Evolutionary conservation across 2,888 invertebrate species (phyloP), one percentile per base, ranked within the genome.

Genomic region (Bembecia ichneumoniformis): DNA sequence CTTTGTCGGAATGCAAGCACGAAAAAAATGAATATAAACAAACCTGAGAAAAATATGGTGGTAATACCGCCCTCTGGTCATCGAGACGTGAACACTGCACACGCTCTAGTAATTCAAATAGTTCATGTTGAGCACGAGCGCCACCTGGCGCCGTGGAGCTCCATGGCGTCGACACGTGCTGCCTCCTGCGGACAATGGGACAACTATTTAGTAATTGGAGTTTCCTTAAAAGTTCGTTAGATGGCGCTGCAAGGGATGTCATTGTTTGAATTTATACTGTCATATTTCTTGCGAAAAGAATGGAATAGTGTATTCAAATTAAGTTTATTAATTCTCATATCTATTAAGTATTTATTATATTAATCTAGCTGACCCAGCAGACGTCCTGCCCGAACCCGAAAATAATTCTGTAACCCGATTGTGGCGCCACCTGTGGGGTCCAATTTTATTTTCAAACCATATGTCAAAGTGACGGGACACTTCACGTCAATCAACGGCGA

Each of bases 51-150:
- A 95, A 95, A 87, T 95, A 95, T 48, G 95, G 92, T 59, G 98
- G 97, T 72, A 98, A 89, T 65, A 96, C 96, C 82, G 98, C 98
- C 87, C 98, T 92, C 89, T 99, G 98, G 89, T 98, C 98, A 78
- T 99, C 97, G 72, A 98, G 88, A 55, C 98, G 91, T 63, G 96
- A 96, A 88, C 96, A 94, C 84, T 98, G 98, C 62, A 97, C 95
- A 72, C 95, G 91, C 82, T 98, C 97, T 73, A 99, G 89, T 66
- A 98, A 89, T 80, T 97, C 97, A 82, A 98, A 97, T 63, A 98
- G 90, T 83, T 97, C 97, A 76, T 91, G 90, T 59, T 88, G 88
- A 50, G 89, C 87, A 55, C 88, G 82, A 81, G 89, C 68, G 86
- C 89, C 76, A 57, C 84, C 82, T 77, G 89, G 72, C 71, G 89